phyloP scores from a whole-genome alignment of 2,113 vertebrate genomes.

The Xiphophorus maculatus region DNA sequence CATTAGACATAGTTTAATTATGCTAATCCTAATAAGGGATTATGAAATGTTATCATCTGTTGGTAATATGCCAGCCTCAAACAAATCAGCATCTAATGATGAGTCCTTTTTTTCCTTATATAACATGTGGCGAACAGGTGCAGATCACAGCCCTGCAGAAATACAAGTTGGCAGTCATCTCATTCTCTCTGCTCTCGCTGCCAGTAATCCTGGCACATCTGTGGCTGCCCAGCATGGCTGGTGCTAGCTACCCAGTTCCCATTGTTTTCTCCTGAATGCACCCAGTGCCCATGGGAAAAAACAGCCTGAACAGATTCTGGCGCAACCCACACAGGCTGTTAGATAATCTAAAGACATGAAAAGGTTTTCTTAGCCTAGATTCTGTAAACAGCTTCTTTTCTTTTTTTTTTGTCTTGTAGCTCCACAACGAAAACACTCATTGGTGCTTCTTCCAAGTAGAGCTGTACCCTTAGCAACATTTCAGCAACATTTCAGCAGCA shows the following conservation, averaged over 20 bases:
- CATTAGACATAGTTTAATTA: conserved; percentile 21
- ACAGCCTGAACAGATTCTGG: conserved; percentile 47
- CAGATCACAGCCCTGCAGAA: conserved; percentile 47
- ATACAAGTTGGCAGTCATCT: conserved; percentile 58
- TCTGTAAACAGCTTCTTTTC: conserved; percentile 23
- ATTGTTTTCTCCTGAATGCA: conserved; percentile 70
- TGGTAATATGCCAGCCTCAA: conserved; percentile 25
- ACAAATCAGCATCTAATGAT: conserved; percentile 9
- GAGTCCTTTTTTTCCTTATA: conserved; percentile 18
- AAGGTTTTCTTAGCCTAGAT: conserved; percentile 66
- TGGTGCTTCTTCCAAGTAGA: conserved; percentile 21
- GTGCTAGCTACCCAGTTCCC: conserved; percentile 49
- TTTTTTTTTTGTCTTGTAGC: conserved; percentile 32
- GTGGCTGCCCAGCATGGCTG: conserved; percentile 47
- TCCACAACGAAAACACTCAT: conserved; percentile 31
- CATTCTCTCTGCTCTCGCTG: conserved; percentile 31
- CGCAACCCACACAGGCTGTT: conserved; percentile 59
- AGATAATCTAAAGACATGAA: conserved; percentile 67
- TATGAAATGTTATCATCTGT: conserved; percentile 17
- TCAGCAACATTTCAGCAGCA: conserved; percentile 2
- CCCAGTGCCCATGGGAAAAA: conserved; percentile 54
- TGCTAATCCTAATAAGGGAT: conserved; percentile 23
- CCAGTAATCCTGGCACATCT: conserved; percentile 69
- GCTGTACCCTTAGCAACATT: conserved; percentile 8
- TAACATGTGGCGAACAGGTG: conserved; percentile 59